Evolutionary conservation across 2,888 invertebrate genomes (phyloP).

Genomic region (Phorcus lineatus): DNA sequence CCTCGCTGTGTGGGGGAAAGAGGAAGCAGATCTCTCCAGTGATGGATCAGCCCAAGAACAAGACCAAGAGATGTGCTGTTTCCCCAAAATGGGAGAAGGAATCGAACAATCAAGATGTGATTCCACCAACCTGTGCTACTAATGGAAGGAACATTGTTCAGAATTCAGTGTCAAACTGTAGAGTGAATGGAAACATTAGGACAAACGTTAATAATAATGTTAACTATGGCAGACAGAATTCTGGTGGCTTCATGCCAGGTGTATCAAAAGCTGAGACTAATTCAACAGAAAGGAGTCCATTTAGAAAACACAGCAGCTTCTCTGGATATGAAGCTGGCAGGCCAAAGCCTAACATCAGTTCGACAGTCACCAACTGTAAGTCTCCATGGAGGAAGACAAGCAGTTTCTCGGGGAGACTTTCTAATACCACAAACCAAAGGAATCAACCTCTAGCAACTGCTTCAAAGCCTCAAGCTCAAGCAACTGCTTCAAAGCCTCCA

Average conservation of each 20-base stretch:
- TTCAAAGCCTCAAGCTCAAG: background rate
- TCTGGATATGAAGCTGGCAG: background rate
- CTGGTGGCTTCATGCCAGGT: background rate
- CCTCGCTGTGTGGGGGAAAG: background rate
- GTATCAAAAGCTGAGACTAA: background rate
- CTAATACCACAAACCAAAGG: background rate
- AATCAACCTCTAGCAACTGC: background rate
- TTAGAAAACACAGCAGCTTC: conserved; percentile 41
- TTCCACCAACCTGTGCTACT: background rate
- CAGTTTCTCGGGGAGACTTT: conserved; percentile 26
- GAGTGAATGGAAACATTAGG: background rate
- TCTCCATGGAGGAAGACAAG: conserved; percentile 19
- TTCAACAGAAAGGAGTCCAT: conserved; percentile 28
- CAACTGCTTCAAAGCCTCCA: too few relatives aligned
- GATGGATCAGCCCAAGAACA: background rate
- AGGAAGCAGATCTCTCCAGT: conserved; percentile 8
- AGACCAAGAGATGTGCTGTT: background rate
- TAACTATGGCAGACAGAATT: background rate
- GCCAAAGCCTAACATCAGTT: background rate
- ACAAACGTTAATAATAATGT: background rate
- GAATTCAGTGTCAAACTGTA: too few relatives aligned
- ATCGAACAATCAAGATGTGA: background rate
- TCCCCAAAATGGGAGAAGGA: conserved; percentile 7
- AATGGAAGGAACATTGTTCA: background rate
- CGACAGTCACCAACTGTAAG: background rate